A percentile compares a stretch with the other conserved stretches of the same genome.
Conservation (phyloP, 2,113 vertebrate species). For the Oreochromis tanganicae region DNA sequence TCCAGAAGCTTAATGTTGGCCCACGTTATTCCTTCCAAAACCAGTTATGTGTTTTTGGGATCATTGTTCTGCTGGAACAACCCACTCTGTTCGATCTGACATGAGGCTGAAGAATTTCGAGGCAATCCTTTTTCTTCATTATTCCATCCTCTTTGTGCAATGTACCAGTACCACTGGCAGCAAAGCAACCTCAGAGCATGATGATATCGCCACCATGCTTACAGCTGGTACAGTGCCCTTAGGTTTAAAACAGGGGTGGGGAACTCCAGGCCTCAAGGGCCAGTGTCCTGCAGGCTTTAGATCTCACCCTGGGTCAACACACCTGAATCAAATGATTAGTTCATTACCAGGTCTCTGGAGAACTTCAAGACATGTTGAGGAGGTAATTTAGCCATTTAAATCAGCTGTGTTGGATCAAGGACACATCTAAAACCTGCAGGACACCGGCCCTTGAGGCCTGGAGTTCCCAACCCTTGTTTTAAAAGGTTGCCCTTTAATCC, state of each 20-base stretch:
- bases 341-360: neutral
- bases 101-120: neutral
- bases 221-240: neutral
- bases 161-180: neutral
- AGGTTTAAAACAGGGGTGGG: neutral
- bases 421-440: neutral
- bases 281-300: neutral
- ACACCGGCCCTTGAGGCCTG: neutral
- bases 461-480: neutral
- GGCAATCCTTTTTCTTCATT: neutral
- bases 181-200: neutral
- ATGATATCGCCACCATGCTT: neutral
- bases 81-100: neutral
- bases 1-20: neutral
- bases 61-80: neutral
- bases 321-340: neutral
- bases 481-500: neutral
- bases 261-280: neutral
- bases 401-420: neutral
- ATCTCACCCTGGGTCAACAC: neutral
- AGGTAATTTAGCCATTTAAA: neutral
- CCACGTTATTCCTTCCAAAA: neutral
- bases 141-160: neutral
- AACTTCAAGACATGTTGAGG: neutral
- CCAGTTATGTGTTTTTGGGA: neutral